Conservation (phyloP, 2,113 vertebrate genomes). For the Tragulus kanchil region DNA sequence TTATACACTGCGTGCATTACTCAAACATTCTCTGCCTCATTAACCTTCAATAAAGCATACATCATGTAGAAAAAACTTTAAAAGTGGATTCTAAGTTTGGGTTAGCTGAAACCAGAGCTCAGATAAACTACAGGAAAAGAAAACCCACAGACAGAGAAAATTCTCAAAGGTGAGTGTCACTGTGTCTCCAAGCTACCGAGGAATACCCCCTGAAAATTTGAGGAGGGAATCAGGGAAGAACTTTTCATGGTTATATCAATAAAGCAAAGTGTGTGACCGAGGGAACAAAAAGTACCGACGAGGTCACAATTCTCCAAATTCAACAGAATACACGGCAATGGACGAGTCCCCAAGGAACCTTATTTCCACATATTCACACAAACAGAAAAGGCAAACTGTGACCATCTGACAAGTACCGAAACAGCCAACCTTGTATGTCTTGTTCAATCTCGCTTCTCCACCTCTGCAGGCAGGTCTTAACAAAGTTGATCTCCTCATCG, state of each 20-base stretch:
- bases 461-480: slow-evolving; percentile 93
- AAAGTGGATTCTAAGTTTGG: not conserved
- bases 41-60: not conserved
- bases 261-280: not conserved
- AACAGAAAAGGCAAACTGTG: not conserved
- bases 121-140: not conserved
- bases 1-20: not conserved
- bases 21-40: not conserved
- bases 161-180: not conserved
- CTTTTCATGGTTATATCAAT: not conserved
- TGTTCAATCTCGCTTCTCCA: slow-evolving; percentile 96
- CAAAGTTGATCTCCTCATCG: slow-evolving; percentile 92
- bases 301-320: not conserved
- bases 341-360: not conserved
- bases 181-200: not conserved
- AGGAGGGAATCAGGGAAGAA: not conserved
- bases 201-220: not conserved
- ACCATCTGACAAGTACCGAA: not conserved
- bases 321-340: not conserved
- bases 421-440: slow-evolving; percentile 91
- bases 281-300: not conserved
- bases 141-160: not conserved
- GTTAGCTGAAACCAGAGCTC: not conserved
- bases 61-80: not conserved
- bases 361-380: not conserved